These are phyloP conservation scores for Chironex yamaguchii DNA, from an alignment of 30 jellyfish, hydroid and myxozoan genomes.

Conservation along the genomic window DNA sequence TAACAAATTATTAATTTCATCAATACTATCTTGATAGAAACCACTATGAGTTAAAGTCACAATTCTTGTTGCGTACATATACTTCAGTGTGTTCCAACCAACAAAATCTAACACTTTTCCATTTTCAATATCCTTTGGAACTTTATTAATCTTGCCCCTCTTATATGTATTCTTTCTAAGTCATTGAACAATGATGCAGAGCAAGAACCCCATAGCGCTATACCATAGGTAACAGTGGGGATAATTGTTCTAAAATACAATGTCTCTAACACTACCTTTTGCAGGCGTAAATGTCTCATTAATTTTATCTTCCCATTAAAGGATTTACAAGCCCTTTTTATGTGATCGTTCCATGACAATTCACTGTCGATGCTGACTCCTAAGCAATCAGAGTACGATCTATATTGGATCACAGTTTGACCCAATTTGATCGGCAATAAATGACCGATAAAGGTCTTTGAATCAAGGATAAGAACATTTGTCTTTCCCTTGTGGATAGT, in stretches of 20 bases:
- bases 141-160: constrained; percentile 56
- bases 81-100: constrained; percentile 57
- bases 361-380: constrained; percentile 65
- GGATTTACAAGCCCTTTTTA: constrained; percentile 1
- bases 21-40: neutral
- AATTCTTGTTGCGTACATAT: constrained; percentile 49
- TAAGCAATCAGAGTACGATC: constrained; percentile 31
- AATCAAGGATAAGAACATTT: constrained; percentile 37
- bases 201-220: constrained; percentile 18
- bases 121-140: constrained; percentile 51
- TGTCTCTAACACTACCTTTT: neutral
- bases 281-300: constrained; percentile 19
- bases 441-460: constrained; percentile 47
- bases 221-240: neutral
- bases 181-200: constrained; percentile 14
- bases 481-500: constrained; percentile 58
- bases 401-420: constrained; percentile 40
- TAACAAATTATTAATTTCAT: constrained; percentile 31
- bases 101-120: constrained; percentile 29
- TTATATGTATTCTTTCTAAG: constrained; percentile 13
- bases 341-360: constrained; percentile 63
- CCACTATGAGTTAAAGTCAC: constrained; percentile 33
- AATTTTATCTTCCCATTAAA: neutral
- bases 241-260: constrained; percentile 9
- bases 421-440: constrained; percentile 70